A percentile compares a stretch with the other conserved stretches of the same genome.
Conservation (phyloP, 2,888 invertebrate genomes). For the Apotomis turbidana region DNA sequence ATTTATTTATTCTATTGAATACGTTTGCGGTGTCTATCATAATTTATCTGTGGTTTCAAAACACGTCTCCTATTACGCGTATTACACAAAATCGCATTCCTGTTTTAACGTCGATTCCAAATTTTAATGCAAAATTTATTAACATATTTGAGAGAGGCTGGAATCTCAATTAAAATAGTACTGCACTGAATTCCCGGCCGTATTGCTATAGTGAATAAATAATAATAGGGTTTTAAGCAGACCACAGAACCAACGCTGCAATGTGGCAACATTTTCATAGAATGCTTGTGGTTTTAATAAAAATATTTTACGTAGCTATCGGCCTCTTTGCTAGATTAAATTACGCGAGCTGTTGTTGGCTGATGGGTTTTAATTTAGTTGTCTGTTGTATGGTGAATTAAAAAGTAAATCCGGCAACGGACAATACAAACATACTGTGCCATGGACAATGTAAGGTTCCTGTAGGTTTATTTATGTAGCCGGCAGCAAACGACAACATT, state of each 20-base stretch:
- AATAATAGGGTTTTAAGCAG: constrained; percentile 38
- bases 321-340: constrained; percentile 17
- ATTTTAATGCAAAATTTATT: constrained; percentile 41
- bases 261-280: constrained; percentile 39
- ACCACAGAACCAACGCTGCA: constrained; percentile 31
- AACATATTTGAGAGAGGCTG: constrained; percentile 42
- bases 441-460: too few species aligned
- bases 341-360: constrained; percentile 15
- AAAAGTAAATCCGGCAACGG: background rate
- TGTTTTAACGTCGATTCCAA: constrained; percentile 35
- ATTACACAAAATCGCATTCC: constrained; percentile 1
- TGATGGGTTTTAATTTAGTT: constrained; percentile 13
- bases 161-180: constrained; percentile 41
- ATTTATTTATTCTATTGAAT: too few species aligned
- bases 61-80: background rate
- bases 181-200: constrained; percentile 32
- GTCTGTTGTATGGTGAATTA: constrained; percentile 2
- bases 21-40: too few species aligned
- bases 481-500: too few species aligned
- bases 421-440: too few species aligned
- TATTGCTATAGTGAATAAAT: constrained; percentile 40
- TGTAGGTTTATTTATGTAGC: too few species aligned
- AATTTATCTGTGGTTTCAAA: background rate
- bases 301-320: constrained; percentile 36
- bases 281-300: constrained; percentile 35